phyloP scores from a whole-genome alignment of 2,113 vertebrate genomes.

The Perccottus glenii region DNA sequence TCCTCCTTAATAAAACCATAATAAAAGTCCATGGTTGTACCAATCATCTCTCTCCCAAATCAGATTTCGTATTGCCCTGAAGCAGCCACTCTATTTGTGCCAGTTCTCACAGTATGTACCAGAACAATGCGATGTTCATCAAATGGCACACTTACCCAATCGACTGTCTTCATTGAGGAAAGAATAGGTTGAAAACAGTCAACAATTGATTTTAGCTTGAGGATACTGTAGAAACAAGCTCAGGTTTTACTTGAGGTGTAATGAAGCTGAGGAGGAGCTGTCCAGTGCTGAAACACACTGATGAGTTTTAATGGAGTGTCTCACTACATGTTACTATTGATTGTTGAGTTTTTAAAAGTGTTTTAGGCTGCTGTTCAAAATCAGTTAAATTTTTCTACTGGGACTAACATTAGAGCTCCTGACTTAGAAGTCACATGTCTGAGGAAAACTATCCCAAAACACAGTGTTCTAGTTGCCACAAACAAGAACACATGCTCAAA shows the following conservation, averaged over 20 bases:
- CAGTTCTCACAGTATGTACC: not conserved
- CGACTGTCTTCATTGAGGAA: slow-evolving; percentile 9
- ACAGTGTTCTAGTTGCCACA: not conserved
- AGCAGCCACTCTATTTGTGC: not conserved
- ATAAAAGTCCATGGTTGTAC: not conserved
- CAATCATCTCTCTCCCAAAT: not conserved
- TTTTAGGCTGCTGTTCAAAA: not conserved
- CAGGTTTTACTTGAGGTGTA: slow-evolving; percentile 22
- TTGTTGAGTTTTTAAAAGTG: not conserved
- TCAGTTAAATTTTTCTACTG: not conserved
- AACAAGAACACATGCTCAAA: not conserved
- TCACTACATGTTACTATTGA: not conserved
- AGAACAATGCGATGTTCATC: slow-evolving; percentile 5
- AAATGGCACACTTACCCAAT: slow-evolving; percentile 8
- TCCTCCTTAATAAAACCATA: not conserved
- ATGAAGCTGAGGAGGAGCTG: slow-evolving; percentile 55
- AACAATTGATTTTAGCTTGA: slow-evolving; percentile 32
- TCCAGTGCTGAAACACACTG: slow-evolving; percentile 64
- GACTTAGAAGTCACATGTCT: not conserved
- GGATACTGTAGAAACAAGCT: slow-evolving; percentile 9
- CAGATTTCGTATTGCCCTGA: not conserved
- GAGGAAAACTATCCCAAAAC: not conserved
- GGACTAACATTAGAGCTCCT: not conserved
- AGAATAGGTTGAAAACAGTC: slow-evolving; percentile 21
- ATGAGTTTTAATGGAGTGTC: slow-evolving; percentile 1